Conservation (phyloP, 2,888 invertebrate genomes). For the Tridacna gigas region DNA sequence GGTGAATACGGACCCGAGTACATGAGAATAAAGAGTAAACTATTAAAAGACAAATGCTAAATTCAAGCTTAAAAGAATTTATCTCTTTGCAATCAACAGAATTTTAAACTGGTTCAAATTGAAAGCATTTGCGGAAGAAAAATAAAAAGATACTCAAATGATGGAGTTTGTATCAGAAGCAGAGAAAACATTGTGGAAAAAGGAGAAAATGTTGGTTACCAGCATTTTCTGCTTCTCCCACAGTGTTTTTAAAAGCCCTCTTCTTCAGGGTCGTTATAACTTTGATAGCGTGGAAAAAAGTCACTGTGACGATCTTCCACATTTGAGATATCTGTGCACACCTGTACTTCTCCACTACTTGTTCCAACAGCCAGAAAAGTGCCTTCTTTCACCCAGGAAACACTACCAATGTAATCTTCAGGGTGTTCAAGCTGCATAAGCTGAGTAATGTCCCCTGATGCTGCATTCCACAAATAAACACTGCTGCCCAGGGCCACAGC, state of each 20-base stretch:
- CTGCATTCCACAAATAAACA: slow-evolving; percentile 96
- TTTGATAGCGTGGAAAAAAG: background rate
- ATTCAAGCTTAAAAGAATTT: no score
- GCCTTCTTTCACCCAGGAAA: slow-evolving; percentile 93
- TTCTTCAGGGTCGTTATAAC: background rate
- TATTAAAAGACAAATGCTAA: no score
- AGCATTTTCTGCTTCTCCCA: background rate
- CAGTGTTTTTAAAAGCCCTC: background rate
- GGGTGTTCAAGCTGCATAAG: slow-evolving; percentile 91
- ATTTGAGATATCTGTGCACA: slow-evolving; percentile 86
- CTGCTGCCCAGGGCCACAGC: slow-evolving; percentile 95
- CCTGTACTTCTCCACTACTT: slow-evolving; percentile 91
- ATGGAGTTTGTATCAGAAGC: background rate
- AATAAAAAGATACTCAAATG: background rate
- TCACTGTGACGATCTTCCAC: background rate
- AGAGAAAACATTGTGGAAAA: background rate
- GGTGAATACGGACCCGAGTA: no score
- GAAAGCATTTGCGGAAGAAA: background rate
- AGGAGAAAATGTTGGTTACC: background rate
- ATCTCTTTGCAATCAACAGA: no score
- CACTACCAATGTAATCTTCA: slow-evolving; percentile 88
- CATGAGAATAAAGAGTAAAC: no score
- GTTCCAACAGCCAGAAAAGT: slow-evolving; percentile 93
- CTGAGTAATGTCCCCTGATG: slow-evolving; percentile 90
- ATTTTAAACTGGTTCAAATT: no score